phyloP scores from a whole-genome alignment of 37 sponge, comb jelly and placozoan genomes.

The Aphrocallistes beatrix region DNA sequence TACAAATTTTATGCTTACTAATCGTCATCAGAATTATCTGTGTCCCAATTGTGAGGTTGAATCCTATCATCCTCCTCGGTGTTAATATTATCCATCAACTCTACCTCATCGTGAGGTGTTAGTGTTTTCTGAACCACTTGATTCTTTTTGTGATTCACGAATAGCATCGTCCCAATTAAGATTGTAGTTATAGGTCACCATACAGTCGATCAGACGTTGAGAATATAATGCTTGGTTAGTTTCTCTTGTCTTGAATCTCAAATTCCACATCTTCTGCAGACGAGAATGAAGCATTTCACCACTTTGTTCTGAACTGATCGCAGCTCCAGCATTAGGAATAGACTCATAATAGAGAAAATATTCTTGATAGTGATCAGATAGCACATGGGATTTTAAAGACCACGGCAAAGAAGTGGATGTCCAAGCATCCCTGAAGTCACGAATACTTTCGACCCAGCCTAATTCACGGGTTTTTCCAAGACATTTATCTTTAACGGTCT shows the following conservation, averaged over 20 bases:
- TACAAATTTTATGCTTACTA: no score
- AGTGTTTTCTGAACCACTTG: neutral
- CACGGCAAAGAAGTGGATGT: conserved; percentile 1
- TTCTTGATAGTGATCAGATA: neutral
- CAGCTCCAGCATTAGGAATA: neutral
- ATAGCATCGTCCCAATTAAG: conserved; percentile 6
- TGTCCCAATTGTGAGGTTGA: neutral
- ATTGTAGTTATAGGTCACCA: conserved; percentile 3
- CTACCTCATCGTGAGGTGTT: neutral
- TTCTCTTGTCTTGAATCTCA: conserved; percentile 14
- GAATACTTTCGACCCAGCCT: neutral
- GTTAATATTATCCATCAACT: neutral
- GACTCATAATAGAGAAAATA: conserved; percentile 4
- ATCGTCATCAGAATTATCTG: neutral
- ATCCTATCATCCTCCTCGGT: neutral
- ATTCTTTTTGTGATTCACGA: neutral
- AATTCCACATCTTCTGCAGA: conserved; percentile 12
- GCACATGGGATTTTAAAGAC: neutral
- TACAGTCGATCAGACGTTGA: conserved; percentile 1
- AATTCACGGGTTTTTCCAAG: conserved; percentile 6
- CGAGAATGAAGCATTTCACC: conserved; percentile 14
- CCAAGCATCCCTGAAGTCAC: conserved; percentile 14
- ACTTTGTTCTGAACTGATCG: neutral
- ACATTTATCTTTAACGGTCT: neutral
- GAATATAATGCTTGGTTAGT: neutral